Evolutionary conservation across 1,140 invertebrate species (phyloP), one percentile per base, ranked within the genome.

Genomic region (Lepidostoma basale): DNA sequence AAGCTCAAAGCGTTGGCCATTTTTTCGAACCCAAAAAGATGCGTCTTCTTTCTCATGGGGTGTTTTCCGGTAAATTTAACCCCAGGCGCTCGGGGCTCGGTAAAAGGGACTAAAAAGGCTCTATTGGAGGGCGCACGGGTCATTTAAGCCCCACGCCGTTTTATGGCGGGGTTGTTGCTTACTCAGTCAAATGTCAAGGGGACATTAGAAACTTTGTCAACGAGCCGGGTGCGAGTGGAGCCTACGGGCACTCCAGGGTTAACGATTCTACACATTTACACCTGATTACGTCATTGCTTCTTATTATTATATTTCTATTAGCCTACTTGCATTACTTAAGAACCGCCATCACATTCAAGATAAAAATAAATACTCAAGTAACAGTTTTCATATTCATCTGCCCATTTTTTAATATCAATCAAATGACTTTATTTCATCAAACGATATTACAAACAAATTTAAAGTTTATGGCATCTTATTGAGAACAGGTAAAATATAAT

Each of bases 41-140:
- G 49, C 2, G 23, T 16, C 33, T 54, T 28, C 49, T 54, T 54
- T 26, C n/a, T n/a, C 49, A 26, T 12, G 23, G 33, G 23, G n/a
- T 54, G 49, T 54, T 54, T 54, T 54, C 49, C 49, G 49, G 49
- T 54, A 54, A 54, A 54, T 54, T 54, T 54, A 54, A 54, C 49
- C 26, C 49, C 49, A 28, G 26, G 49, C 49, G 49, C 49, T 6
- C 4, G 20, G 26, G 26, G 26, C 10, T 33, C 49, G n/a, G 49
- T 54, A 54, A 54, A 54, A 54, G 49, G 49, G 26, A 26, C 49
- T 28, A 54, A 54, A 54, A 33, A 54, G 49, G 49, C 49, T 54
- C n/a, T 54, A 54, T 54, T 28, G 49, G 49, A 54, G 20, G 49
- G 49, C 49, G 49, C 26, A 54, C 49, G 49, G 49, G 49, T 54